Conservation (phyloP, 2,113 vertebrate genomes). For the Crotalus viridis region DNA sequence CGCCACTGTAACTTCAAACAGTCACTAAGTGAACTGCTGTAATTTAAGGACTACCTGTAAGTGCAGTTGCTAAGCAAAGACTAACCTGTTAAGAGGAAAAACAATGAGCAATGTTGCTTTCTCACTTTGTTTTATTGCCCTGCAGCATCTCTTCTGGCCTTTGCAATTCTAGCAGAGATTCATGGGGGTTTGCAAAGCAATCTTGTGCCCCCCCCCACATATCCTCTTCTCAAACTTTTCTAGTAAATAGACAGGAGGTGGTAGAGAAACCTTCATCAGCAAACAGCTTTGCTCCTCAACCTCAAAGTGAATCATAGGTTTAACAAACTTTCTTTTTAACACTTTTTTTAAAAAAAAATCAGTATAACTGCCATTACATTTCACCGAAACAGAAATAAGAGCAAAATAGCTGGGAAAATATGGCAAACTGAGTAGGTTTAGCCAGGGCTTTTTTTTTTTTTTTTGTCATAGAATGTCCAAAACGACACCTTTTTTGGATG, state of each 20-base stretch:
- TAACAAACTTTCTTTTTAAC: no score
- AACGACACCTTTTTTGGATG: no score
- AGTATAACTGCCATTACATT: neutral
- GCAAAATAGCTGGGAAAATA: neutral
- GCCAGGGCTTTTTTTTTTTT: neutral
- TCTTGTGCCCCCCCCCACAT: neutral
- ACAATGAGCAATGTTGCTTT: neutral
- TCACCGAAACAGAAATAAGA: neutral
- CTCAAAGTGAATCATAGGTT: neutral
- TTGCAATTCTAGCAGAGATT: neutral
- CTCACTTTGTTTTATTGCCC: neutral
- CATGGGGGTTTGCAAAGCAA: neutral
- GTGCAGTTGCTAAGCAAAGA: neutral
- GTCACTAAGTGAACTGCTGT: neutral
- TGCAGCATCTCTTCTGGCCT: neutral
- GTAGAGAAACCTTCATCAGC: neutral
- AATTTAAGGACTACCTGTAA: neutral
- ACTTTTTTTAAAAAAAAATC: no score
- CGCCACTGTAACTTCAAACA: neutral
- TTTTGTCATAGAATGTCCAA: no score
- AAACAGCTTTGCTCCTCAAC: neutral
- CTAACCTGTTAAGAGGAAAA: neutral
- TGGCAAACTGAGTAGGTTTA: neutral
- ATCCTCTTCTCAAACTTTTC: neutral
- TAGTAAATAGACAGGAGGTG: neutral